A percentile compares a stretch with the other conserved stretches of the same genome.
phyloP scores from a whole-genome alignment of 2,113 vertebrate genomes.

The Phrynosoma platyrhinos region DNA sequence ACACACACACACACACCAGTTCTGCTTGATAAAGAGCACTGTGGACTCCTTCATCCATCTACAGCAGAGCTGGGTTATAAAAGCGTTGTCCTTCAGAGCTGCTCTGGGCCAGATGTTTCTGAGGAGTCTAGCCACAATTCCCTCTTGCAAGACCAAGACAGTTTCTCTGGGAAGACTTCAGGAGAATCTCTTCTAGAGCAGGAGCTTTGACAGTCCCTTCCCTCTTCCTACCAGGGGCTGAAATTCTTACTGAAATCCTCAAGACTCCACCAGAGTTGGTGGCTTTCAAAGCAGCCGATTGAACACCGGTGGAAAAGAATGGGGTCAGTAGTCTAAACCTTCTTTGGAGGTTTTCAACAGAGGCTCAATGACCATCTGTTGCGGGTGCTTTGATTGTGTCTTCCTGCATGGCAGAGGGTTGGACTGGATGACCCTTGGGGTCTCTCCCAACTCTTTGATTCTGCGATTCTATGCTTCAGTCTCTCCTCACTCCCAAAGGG shows the following conservation, averaged over 20 bases:
- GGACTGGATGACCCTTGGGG: too few relatives aligned
- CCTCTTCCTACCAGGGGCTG: neutral
- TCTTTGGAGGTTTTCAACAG: too few relatives aligned
- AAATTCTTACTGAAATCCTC: neutral
- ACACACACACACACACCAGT: neutral
- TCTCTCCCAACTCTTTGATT: too few relatives aligned
- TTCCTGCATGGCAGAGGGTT: too few relatives aligned
- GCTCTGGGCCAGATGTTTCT: neutral
- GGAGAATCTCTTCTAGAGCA: neutral
- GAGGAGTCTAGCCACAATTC: neutral
- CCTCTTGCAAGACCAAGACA: neutral
- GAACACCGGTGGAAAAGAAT: too few relatives aligned
- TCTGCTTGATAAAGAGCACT: slow-evolving; percentile 15
- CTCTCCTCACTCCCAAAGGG: too few relatives aligned
- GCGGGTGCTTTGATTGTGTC: too few relatives aligned
- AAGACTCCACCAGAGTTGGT: neutral
- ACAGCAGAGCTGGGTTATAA: slow-evolving; percentile 26
- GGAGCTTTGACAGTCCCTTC: too few relatives aligned
- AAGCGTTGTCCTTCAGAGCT: neutral
- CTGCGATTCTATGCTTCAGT: too few relatives aligned
- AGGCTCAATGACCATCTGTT: too few relatives aligned
- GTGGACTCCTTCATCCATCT: slow-evolving; percentile 32
- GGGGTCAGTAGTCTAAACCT: too few relatives aligned
- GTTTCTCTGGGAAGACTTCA: neutral
- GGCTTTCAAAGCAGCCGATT: too few relatives aligned